phyloP scores from a whole-genome alignment of 2,113 vertebrate species.

The Semicossyphus pulcher region DNA sequence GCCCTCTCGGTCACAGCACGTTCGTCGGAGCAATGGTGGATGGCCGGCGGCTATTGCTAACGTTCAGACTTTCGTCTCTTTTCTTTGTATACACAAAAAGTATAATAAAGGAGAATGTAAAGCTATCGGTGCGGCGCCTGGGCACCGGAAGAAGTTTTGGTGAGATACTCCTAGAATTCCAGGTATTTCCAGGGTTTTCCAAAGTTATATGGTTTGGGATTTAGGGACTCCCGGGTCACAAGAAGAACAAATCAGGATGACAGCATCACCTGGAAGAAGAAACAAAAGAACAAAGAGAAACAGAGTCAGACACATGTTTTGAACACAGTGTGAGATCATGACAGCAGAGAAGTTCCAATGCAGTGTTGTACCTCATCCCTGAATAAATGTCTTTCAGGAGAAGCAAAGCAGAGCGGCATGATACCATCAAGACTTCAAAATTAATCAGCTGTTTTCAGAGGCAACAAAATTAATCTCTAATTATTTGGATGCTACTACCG shows the following conservation, averaged over 20 bases:
- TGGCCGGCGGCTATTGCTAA: constrained; percentile 73
- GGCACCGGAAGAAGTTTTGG: constrained; percentile 79
- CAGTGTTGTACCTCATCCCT: constrained; percentile 42
- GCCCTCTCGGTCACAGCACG: constrained; percentile 82
- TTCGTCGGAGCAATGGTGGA: constrained; percentile 61
- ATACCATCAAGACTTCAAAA: constrained; percentile 80
- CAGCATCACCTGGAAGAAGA: constrained; percentile 76
- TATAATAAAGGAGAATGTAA: constrained; percentile 73
- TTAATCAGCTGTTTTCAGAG: constrained; percentile 82
- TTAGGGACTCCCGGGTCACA: constrained; percentile 78
- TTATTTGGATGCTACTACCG: constrained; percentile 79
- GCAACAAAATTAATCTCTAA: constrained; percentile 82
- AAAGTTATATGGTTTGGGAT: constrained; percentile 80
- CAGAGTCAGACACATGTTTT: constrained; percentile 51
- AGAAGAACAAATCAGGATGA: constrained; percentile 62
- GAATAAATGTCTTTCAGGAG: constrained; percentile 72
- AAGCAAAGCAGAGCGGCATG: constrained; percentile 75
- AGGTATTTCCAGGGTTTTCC: constrained; percentile 83
- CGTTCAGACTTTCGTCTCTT: constrained; percentile 71
- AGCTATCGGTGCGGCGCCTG: constrained; percentile 81
- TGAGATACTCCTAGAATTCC: constrained; percentile 83
- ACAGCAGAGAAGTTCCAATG: constrained; percentile 46
- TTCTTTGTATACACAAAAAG: constrained; percentile 69
- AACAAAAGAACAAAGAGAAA: constrained; percentile 45
- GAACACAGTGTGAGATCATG: constrained; percentile 41